Percentiles rank a stretch among this genome's conserved stretches.
phyloP scores from a whole-genome alignment of 92 coral and sea anemone species.

The Blastomussa wellsi region DNA sequence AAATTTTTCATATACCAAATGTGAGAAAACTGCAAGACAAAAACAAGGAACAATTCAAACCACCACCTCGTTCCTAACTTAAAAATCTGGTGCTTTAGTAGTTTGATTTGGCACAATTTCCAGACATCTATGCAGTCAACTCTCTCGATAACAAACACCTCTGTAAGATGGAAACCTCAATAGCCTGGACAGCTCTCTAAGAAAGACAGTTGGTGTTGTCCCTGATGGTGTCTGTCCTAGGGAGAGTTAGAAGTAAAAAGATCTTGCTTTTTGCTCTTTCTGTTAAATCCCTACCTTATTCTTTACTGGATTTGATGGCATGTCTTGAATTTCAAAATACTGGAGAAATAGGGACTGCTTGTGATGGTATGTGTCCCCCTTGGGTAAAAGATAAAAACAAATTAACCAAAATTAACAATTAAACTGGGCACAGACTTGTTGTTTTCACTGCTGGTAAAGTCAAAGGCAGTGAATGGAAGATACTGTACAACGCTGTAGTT shows the following conservation, averaged over 20 bases:
- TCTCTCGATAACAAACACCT: too few species aligned
- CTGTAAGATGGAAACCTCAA: too few species aligned
- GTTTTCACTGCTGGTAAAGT: not conserved
- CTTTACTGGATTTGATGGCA: constrained; percentile 73
- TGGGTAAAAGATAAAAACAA: not conserved
- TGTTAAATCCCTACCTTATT: constrained; percentile 67
- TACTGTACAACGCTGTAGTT: too few species aligned
- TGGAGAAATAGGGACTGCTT: constrained; percentile 86
- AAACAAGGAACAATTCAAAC: not conserved
- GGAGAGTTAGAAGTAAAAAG: too few species aligned
- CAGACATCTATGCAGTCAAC: too few species aligned
- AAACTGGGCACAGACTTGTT: not conserved
- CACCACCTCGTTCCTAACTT: not conserved
- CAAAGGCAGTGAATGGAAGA: not conserved
- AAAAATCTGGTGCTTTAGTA: too few species aligned
- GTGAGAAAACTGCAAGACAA: constrained; percentile 78
- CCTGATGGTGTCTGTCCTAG: too few species aligned
- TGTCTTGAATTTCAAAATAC: constrained; percentile 86
- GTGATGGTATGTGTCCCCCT: constrained; percentile 97
- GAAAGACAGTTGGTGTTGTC: too few species aligned
- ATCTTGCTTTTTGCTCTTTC: not conserved
- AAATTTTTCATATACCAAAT: constrained; percentile 94
- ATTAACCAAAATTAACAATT: not conserved
- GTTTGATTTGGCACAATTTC: too few species aligned
- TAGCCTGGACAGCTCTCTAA: too few species aligned